Evolutionary conservation across 2,797 vertebrate genomes (phyloP), one percentile per base, ranked within the genome.

Genomic region (Steatocranus sp.): DNA sequence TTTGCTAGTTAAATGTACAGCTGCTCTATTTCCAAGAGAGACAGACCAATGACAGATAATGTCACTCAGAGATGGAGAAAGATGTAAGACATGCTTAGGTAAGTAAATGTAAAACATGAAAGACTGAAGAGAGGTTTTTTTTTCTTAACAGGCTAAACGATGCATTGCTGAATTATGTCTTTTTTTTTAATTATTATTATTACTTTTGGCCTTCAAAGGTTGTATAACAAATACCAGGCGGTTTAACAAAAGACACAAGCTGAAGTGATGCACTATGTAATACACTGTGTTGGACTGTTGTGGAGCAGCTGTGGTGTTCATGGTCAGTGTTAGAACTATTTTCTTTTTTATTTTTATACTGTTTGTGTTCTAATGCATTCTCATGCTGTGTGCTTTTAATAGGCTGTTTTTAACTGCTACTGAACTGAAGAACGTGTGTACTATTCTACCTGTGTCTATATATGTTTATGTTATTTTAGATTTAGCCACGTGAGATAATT

Each of bases 71-170:
- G 61, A 25, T 10, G 34, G 61, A 66, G 61, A 66, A 6, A 23
- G n/a, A 66, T 41, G 34, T 15, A 41, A 41, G 61, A 23, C 54
- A 11, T 32, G 54, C 27, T 54, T 54, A 54, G 9, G 23, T 27
- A 27, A 54, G 12, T 54, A 1, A 56, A 56, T 18, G 54, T 56
- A 63, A 36, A n/a, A 63, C 11, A 38, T 12, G 18, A 38, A 23
- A 66, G 34, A 66, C n/a, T 0, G 1, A 23, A 6, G 12, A 23
- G 36, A 34, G 34, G 0, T 23, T 41, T 23, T 63, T 66, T 9
- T n/a, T n/a, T 23, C 20, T 66, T 15, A 66, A 23, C 36, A 41
- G 61, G 14, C 20, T 41, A 23, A 25, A 68, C 0, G n/a, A 66
- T 15, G 12, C 3, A 5, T 41, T 23, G n/a, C 12, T 41, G 36